Evolutionary conservation across 2,797 vertebrate genomes (phyloP).

Genomic region (Galaxias olidus): DNA sequence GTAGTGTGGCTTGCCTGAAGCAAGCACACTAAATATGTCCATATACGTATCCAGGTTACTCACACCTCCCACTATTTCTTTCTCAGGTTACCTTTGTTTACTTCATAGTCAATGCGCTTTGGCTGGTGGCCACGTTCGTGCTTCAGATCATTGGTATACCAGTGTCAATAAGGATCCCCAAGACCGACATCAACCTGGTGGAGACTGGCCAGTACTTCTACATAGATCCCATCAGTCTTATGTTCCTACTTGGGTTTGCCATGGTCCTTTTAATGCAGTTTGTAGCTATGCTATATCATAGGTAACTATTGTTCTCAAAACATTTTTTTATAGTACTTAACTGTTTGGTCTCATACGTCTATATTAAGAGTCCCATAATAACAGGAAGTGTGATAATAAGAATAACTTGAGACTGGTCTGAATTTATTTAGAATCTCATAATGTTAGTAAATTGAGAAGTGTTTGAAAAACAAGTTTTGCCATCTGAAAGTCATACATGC

Average conservation of each 20-base stretch:
- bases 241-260: slow-evolving; percentile 73
- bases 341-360: neutral
- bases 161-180: slow-evolving; percentile 46
- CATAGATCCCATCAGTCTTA: slow-evolving; percentile 67
- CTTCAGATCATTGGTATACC: slow-evolving; percentile 43
- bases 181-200: slow-evolving; percentile 4
- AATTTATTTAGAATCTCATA: too few relatives aligned
- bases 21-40: too few relatives aligned
- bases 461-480: too few relatives aligned
- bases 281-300: slow-evolving; percentile 72
- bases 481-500: too few relatives aligned
- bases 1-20: too few relatives aligned
- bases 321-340: neutral
- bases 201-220: accelerated
- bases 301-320: slow-evolving; percentile 51
- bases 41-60: neutral
- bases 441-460: too few relatives aligned
- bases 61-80: slow-evolving; percentile 3
- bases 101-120: slow-evolving; percentile 66
- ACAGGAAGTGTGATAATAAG: too few relatives aligned
- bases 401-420: too few relatives aligned
- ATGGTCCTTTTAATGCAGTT: slow-evolving; percentile 63
- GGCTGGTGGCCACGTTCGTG: slow-evolving; percentile 65
- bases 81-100: slow-evolving; percentile 66
- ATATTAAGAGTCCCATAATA: too few relatives aligned